Evolutionary conservation across 2,113 vertebrate genomes (phyloP), one percentile per base, ranked within the genome.

Genomic region (Muscicapa adusta): DNA sequence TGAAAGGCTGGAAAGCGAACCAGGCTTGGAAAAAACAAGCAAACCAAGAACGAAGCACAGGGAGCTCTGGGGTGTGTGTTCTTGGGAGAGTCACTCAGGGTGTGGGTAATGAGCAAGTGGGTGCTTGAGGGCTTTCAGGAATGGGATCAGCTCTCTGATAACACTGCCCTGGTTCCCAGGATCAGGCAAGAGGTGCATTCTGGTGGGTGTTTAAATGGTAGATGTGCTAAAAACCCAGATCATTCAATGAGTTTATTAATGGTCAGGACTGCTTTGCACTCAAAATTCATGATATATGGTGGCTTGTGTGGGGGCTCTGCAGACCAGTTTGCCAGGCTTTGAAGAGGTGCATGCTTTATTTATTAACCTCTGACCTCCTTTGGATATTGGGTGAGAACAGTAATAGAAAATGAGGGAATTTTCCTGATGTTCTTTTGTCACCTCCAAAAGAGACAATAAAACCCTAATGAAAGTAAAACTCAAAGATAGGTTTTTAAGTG

Each of bases 121-220:
- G 71, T 93, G 95, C 95, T 94, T 76, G 71, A 95, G 77, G 90
- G 89, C 81, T 96, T 94, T 78, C 53, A 92, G 70, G 76, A 89
- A 33, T 8, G 75, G 87, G 66, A 94, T 96, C 66, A 78, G 19
- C 57, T 47, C 76, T 60, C 74, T 95, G 93, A 94, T 91, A 91
- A 91, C 57, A 65, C 31, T 68, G 45, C 25, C 61, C 36, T 60
- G 25, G 45, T 91, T 96, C 88, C 92, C 94, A 93, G 85, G 92
- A 58, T 57, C 50, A 50, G 48, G 62, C 43, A 78, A 63, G 6
- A 92, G 50, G 61, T 82, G 40, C 29, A 34, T 24, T 43, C 22
- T 0, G 3, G 28, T 61, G 48, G 28, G 14, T 75, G 61, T 53
- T 78, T 48, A 61, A 87, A 71, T 14, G 60, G 23, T 36, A 94